Percentiles rank a stretch among this genome's conserved stretches.
phyloP scores from a whole-genome alignment of 2,888 invertebrate genomes.

The Stictocephala bisonia region DNA sequence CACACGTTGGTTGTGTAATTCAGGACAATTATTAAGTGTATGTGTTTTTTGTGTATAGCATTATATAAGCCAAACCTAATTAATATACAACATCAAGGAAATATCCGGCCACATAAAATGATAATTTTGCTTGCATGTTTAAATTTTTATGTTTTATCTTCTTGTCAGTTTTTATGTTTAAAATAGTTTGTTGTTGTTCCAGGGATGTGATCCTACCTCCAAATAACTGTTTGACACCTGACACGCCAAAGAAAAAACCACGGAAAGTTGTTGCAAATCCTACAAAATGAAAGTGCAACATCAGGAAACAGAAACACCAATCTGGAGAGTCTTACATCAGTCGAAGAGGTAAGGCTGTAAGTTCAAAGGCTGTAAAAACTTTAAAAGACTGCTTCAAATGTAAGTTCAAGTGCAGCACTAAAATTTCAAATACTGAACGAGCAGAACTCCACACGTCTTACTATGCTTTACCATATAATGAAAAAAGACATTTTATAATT shows the following conservation, averaged over 20 bases:
- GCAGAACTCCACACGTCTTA: slow-evolving; percentile 28
- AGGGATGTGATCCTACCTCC: slow-evolving; percentile 13
- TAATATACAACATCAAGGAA: slow-evolving; percentile 11
- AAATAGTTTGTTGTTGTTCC: slow-evolving; percentile 6
- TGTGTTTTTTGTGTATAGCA: too few species aligned
- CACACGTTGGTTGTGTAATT: neutral
- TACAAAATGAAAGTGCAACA: slow-evolving; percentile 6
- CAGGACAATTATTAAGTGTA: neutral
- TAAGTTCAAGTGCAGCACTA: slow-evolving; percentile 12
- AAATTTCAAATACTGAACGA: slow-evolving; percentile 27
- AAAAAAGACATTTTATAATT: slow-evolving; percentile 29
- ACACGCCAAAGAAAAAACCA: slow-evolving; percentile 16
- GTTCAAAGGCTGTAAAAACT: slow-evolving; percentile 6
- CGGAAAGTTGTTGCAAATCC: slow-evolving; percentile 1
- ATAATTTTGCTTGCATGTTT: neutral
- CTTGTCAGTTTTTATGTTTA: slow-evolving; percentile 4
- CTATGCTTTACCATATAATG: slow-evolving; percentile 17
- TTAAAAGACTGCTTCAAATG: slow-evolving; percentile 25
- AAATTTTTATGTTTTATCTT: too few species aligned
- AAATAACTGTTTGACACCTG: slow-evolving; percentile 10
- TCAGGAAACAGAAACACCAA: slow-evolving; percentile 5
- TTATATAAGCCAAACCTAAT: too few species aligned
- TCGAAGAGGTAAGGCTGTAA: slow-evolving; percentile 16
- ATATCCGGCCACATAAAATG: neutral
- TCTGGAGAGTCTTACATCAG: slow-evolving; percentile 7